phyloP scores from a whole-genome alignment of 2,797 vertebrate genomes.

The Sebastiscus tertius region DNA sequence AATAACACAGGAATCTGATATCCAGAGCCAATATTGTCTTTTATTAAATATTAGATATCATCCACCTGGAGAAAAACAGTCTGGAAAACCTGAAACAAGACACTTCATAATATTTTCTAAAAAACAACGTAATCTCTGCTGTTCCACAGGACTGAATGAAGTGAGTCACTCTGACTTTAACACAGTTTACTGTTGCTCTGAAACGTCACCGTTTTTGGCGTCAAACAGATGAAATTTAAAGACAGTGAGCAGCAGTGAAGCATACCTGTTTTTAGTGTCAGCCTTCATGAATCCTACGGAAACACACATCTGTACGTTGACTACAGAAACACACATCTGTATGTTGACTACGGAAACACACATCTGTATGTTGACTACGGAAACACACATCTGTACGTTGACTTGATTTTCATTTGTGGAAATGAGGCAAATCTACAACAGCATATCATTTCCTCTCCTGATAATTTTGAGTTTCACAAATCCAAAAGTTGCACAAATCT shows the following conservation, averaged over 20 bases:
- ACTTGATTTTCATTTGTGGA: too few species aligned
- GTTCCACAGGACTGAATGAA: not conserved
- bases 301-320: not conserved
- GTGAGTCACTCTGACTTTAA: not conserved
- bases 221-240: not conserved
- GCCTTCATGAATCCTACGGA: not conserved
- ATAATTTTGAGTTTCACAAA: fast-evolving
- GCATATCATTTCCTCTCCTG: too few species aligned
- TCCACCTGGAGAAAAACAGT: not conserved
- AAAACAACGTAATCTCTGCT: not conserved
- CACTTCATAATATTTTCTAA: not conserved
- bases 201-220: not conserved
- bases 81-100: not conserved
- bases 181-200: not conserved
- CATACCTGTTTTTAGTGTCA: not conserved
- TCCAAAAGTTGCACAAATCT: not conserved
- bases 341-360: too few species aligned
- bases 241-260: not conserved
- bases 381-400: too few species aligned
- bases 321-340: too few species aligned
- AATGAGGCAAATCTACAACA: too few species aligned
- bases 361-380: too few species aligned
- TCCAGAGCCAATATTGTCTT: not conserved
- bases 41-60: constrained; percentile 7
- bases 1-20: constrained; percentile 13